Base-by-base conservation (phyloP, 2,888 invertebrate genomes). In the Digitonthophagus gazella region DNA sequence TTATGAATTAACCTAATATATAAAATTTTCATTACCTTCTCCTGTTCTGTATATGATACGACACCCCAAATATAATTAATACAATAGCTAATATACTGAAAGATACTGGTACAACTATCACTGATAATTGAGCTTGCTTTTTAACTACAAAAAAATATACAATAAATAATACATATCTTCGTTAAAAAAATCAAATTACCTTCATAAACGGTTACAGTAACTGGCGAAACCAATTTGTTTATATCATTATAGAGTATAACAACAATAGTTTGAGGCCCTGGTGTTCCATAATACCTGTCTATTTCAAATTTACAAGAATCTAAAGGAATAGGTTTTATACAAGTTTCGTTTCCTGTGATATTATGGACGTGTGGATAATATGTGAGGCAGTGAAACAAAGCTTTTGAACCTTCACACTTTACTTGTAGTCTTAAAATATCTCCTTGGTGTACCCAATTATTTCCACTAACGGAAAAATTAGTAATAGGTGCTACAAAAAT, bases 21-120 rank as follows among this genome's bases (percentile, higher is more conserved):
- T n/a, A n/a, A n/a, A n/a, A n/a, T n/a, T n/a, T n/a, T n/a, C n/a
- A n/a, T n/a, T 80, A 91, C 91, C 92, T 90, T 66, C 91, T 90
- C 75, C 92, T 87, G 78, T 91, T 93, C 80, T 95, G 94, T 67
- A 92, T 85, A 78, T 94, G 95, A 80, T 93, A 95, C 0, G 95
- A 93, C 8, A 95, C 89, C 8, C 95, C 96, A 80, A 95, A 94
- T 55, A 96, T 90, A 57, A 96, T 90, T 66, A 94, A 82, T 55
- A 93, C 92, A 11, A 94, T 90, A 1, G 95, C 95, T 14, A 92
- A 86, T 66, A 94, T 84, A 71, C 92, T 91, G 81, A 93, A 95
- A 22, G 90, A 87, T 15, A 96, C 92, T 1, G 96, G 96, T 55
- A 96, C 93, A 67, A 95, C 91, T 44, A 96, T 93, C 2, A 95